These are phyloP conservation scores for Cryptoprocta ferox DNA, from an alignment of 2,797 vertebrate genomes.

Conservation along the genomic window DNA sequence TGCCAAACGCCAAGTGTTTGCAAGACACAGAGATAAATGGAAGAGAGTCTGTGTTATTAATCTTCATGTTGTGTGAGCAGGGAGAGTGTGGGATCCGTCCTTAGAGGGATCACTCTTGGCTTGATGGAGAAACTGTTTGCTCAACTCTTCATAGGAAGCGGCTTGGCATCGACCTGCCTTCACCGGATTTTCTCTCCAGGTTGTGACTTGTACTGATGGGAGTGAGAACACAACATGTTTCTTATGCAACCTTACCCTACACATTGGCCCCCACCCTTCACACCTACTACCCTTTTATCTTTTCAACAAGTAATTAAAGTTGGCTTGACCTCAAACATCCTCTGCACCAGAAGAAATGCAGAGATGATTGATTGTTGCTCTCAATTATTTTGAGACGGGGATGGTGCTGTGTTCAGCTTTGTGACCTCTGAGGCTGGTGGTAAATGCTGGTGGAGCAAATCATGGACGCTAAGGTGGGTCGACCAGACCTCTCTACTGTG, in stretches of 20 bases:
- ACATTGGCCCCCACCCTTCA: neutral
- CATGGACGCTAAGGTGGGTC: too few species aligned
- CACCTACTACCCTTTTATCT: neutral
- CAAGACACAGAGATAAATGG: neutral
- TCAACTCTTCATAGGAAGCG: neutral
- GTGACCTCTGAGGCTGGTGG: neutral
- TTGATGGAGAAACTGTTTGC: neutral
- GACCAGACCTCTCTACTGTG: neutral
- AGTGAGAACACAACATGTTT: neutral
- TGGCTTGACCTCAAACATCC: neutral
- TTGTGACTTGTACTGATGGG: neutral
- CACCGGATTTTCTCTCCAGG: neutral
- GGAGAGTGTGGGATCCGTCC: neutral
- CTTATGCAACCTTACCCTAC: neutral
- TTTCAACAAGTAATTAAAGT: neutral
- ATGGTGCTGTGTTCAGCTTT: rapidly evolving
- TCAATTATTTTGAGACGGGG: neutral
- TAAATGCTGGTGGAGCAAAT: neutral
- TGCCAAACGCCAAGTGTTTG: neutral
- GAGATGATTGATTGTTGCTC: neutral
- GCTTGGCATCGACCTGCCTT: neutral
- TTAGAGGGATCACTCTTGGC: neutral
- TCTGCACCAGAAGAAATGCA: neutral
- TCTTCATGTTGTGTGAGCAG: neutral
- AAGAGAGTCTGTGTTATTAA: neutral